Base-by-base conservation (phyloP, 2,797 vertebrate species). In the Hoplostethus atlanticus region DNA sequence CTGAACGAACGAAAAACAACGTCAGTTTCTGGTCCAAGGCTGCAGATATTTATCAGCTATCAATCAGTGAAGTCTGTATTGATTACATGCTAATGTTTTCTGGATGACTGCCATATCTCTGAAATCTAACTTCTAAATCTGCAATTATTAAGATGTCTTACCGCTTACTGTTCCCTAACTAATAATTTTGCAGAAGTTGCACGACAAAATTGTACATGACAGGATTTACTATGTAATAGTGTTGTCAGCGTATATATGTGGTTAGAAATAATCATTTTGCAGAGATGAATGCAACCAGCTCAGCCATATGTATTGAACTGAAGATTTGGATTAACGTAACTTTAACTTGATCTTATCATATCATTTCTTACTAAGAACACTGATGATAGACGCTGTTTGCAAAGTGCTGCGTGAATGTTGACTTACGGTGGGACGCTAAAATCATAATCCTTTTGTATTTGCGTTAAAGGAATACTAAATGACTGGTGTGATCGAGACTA, bases 361-460 rank as follows among this genome's bases (percentile, higher is more conserved):
- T 51, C 1, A 56, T 60, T 47, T 50, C 1, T 40, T 13, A 48
- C 8, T n/a, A 76, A 62, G 12, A 50, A 10, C 9, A 46, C 28
- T 2, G 42, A 66, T 64, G 47, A 68, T 55, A 72, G 36, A 36
- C 36, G 2, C 36, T 68, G 53, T 80, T 72, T 63, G 15, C 54
- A 57, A 38, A 71, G 56, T 30, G 44, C 42, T 67, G 55, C 52
- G 17, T 73, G 6, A 78, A 66, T 84, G 46, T 86, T 81, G 67
- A 85, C 79, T 70, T 13, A 82, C 68, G 81, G 81, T 13, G 59
- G 62, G 70, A 66, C 74, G 56, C 51, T 70, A 63, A 67, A 73
- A 59, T 47, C 76, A 50, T 57, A 62, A 68, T 51, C 56, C 69
- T 76, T 65, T 46, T 74, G 30, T 89, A 52, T 86, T 90, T 69